A percentile compares a stretch with the other conserved stretches of the same genome.
phyloP scores from a whole-genome alignment of 2,113 vertebrate genomes.

The Tamias sibiricus region DNA sequence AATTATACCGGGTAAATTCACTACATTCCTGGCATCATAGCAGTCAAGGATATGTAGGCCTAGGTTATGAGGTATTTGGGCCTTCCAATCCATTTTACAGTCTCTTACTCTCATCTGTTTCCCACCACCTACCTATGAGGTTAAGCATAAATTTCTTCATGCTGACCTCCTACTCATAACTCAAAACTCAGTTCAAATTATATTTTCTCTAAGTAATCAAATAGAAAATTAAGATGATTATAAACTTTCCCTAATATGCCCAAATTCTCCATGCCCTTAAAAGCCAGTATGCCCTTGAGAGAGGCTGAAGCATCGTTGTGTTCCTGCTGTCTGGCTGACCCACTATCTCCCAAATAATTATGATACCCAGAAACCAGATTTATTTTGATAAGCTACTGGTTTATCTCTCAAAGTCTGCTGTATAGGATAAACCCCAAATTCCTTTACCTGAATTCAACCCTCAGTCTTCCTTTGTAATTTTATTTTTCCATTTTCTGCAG shows the following conservation, averaged over 20 bases:
- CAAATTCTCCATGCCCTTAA: background rate
- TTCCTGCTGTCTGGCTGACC: background rate
- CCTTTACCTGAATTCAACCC: background rate
- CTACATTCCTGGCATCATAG: background rate
- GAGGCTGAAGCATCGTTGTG: background rate
- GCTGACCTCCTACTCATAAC: background rate
- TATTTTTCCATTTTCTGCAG: slow-evolving; percentile 10
- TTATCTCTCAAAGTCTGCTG: background rate
- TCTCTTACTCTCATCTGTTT: background rate
- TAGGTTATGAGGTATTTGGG: background rate
- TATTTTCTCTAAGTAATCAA: background rate
- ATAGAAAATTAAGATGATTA: background rate
- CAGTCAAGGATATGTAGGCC: background rate
- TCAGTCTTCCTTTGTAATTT: background rate
- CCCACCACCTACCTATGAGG: background rate
- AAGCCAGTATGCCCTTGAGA: background rate
- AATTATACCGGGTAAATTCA: background rate
- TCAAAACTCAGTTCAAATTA: slow-evolving; percentile 39
- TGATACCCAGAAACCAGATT: background rate
- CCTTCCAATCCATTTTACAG: background rate
- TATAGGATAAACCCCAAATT: slow-evolving; percentile 47
- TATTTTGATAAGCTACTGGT: background rate
- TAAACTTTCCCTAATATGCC: background rate
- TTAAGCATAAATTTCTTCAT: slow-evolving; percentile 43
- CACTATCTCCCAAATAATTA: background rate